phyloP scores from a whole-genome alignment of 2,797 vertebrate species.

The Helostoma temminkii region DNA sequence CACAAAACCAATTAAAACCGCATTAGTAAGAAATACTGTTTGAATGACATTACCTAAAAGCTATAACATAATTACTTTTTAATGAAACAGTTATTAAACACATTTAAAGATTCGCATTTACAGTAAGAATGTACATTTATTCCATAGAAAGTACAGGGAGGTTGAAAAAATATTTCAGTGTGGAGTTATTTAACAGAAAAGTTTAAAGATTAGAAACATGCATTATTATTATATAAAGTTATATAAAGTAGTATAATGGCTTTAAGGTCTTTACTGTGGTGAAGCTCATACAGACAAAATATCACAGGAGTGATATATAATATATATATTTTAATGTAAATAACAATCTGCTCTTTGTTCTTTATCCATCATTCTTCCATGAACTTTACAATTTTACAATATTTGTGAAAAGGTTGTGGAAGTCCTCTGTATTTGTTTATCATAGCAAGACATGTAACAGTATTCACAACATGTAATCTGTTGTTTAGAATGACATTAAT shows the following conservation, averaged over 20 bases:
- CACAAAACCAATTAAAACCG: not conserved
- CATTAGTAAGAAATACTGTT: not conserved
- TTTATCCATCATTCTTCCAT: slow-evolving; percentile 46
- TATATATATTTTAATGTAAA: too few species aligned
- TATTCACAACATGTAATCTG: slow-evolving; percentile 57
- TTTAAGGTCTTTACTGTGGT: not conserved
- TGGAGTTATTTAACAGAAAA: not conserved
- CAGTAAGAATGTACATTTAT: not conserved
- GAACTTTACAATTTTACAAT: slow-evolving; percentile 46
- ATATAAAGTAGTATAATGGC: not conserved
- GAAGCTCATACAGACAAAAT: not conserved
- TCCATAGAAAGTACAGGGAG: not conserved
- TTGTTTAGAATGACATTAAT: slow-evolving; percentile 56
- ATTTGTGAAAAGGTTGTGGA: slow-evolving; percentile 41
- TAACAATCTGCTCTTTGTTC: slow-evolving; percentile 42
- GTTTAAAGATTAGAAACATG: not conserved
- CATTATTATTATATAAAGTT: too few species aligned
- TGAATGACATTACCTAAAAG: not conserved
- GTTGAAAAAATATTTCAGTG: not conserved
- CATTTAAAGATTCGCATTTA: not conserved
- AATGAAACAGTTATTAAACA: not conserved
- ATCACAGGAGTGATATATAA: not conserved
- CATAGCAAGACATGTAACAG: slow-evolving; percentile 57
- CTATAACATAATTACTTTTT: not conserved
- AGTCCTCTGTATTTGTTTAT: slow-evolving; percentile 58